Evolutionary conservation across 2,888 invertebrate genomes (phyloP).

Genomic region (Drosophila barbarae): DNA sequence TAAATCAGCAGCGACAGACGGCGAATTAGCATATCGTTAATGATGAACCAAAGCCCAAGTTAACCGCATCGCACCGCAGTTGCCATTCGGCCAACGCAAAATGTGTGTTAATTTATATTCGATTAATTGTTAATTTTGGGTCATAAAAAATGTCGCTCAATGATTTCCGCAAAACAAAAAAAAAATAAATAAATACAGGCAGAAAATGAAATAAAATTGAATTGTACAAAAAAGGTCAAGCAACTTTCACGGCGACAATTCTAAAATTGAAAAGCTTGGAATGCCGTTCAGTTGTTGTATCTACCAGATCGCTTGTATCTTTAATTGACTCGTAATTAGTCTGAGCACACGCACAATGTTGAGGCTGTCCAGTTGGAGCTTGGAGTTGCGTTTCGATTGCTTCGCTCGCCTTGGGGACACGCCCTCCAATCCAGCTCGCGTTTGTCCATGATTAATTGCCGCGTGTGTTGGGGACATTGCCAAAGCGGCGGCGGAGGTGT

Average conservation of each 20-base stretch:
- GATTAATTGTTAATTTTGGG: slow-evolving; percentile 60
- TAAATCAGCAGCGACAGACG: slow-evolving; percentile 43
- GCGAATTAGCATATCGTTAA: slow-evolving; percentile 55
- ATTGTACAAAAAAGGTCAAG: slow-evolving; percentile 46
- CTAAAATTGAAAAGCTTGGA: slow-evolving; percentile 48
- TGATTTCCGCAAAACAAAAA: slow-evolving; percentile 35
- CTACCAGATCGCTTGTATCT: slow-evolving; percentile 8
- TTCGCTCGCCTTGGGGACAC: slow-evolving; percentile 35
- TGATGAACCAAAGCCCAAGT: slow-evolving; percentile 14
- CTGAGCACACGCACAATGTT: slow-evolving; percentile 45
- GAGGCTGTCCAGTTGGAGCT: slow-evolving; percentile 1
- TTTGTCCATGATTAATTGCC: slow-evolving; percentile 33
- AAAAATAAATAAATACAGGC: background rate
- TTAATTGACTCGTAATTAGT: slow-evolving; percentile 59
- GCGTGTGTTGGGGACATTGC: slow-evolving; percentile 22
- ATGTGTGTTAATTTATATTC: slow-evolving; percentile 34
- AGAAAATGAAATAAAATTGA: background rate
- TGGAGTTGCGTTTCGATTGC: background rate
- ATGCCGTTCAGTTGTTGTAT: slow-evolving; percentile 17
- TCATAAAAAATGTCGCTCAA: slow-evolving; percentile 43
- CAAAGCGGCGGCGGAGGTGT: slow-evolving; percentile 5
- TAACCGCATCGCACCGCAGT: slow-evolving; percentile 1
- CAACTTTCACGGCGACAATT: slow-evolving; percentile 57
- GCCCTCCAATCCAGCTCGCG: slow-evolving; percentile 17
- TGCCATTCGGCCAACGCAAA: slow-evolving; percentile 26